Evolutionary conservation across 2,888 invertebrate species (phyloP).

Genomic region (Hoplodrina blanda): DNA sequence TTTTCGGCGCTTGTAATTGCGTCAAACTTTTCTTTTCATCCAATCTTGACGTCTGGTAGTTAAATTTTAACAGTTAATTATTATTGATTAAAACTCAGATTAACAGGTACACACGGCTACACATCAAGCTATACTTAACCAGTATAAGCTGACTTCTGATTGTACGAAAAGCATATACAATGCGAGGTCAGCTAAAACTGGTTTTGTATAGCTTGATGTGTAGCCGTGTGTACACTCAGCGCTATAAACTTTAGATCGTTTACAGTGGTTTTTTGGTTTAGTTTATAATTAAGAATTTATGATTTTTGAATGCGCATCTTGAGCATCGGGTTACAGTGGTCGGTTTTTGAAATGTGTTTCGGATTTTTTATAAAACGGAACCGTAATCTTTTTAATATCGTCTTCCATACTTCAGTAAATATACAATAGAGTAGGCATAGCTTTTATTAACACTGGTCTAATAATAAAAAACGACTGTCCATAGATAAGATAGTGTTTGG

Average conservation of each 20-base stretch:
- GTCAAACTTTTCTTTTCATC: conserved; percentile 37
- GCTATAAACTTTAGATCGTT: conserved; percentile 57
- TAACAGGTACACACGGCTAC: too few relatives aligned
- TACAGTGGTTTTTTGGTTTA: conserved; percentile 46
- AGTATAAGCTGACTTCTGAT: too few relatives aligned
- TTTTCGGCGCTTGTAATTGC: conserved; percentile 38
- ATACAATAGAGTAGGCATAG: not conserved
- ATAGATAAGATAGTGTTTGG: not conserved
- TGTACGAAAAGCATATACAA: too few relatives aligned
- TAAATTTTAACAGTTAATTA: conserved; percentile 60
- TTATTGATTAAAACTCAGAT: conserved; percentile 61
- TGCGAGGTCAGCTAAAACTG: too few relatives aligned
- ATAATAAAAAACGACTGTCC: not conserved
- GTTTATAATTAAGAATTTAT: conserved; percentile 50
- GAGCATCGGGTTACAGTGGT: conserved; percentile 38
- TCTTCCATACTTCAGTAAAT: too few relatives aligned
- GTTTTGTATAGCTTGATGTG: too few relatives aligned
- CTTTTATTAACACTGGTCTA: not conserved
- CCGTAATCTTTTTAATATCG: too few relatives aligned
- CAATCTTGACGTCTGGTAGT: conserved; percentile 50
- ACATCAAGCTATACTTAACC: too few relatives aligned
- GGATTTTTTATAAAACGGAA: not conserved
- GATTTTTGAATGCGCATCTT: conserved; percentile 48
- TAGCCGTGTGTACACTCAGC: too few relatives aligned
- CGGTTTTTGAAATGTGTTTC: conserved; percentile 28